These are phyloP conservation scores for Harpagus bidentatus DNA, from an alignment of 2,113 vertebrate species.

Conservation along the genomic window DNA sequence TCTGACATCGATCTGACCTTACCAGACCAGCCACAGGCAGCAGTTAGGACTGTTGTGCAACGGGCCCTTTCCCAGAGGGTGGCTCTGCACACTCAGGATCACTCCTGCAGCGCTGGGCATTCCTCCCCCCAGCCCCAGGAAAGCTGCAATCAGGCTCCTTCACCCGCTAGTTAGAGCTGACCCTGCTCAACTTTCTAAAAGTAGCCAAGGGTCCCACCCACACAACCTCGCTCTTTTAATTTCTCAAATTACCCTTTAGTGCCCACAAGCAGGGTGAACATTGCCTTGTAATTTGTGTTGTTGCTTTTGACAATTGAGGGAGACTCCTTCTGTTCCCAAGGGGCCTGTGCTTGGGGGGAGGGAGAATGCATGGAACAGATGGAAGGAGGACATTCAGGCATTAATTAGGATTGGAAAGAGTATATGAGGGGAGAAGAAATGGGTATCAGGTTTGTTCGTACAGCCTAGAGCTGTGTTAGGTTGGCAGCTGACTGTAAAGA, in stretches of 20 bases:
- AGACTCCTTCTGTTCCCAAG: conserved; percentile 42
- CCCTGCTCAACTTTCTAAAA: conserved; percentile 71
- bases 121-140: background rate
- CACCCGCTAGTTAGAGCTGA: conserved; percentile 69
- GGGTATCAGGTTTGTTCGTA: background rate
- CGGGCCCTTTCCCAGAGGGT: background rate
- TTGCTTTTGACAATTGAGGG: conserved; percentile 59
- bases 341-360: background rate
- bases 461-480: background rate
- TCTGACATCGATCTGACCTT: background rate
- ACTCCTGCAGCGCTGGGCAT: background rate
- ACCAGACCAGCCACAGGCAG: background rate
- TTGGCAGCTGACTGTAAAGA: background rate
- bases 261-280: conserved; percentile 68
- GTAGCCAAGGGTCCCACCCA: conserved; percentile 58
- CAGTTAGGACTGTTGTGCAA: background rate
- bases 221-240: conserved; percentile 53
- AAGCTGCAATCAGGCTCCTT: conserved; percentile 53
- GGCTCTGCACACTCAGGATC: background rate
- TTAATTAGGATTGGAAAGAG: background rate
- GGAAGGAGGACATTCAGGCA: background rate
- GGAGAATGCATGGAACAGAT: background rate
- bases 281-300: conserved; percentile 80
- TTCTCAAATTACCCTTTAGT: conserved; percentile 69
- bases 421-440: background rate